Evolutionary conservation across 2,113 vertebrate species (phyloP), one percentile per base, ranked within the genome.

Genomic region (Apteryx owenii): DNA sequence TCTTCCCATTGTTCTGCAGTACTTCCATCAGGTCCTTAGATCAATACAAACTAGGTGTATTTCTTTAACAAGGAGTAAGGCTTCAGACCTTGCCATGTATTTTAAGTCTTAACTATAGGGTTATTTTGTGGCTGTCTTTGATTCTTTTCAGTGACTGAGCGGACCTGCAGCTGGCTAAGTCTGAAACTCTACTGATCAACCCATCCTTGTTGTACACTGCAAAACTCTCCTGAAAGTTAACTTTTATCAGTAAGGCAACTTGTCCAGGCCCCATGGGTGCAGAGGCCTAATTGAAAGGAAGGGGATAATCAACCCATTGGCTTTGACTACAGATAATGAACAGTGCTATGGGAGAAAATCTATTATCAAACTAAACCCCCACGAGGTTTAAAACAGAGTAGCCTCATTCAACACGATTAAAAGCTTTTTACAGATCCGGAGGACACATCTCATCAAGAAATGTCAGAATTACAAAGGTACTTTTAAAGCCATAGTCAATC

Each of bases 251-350:
- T 82, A 70, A 9, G 83, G 62, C 36, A 96, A 83, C 66, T 85
- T 40, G 42, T 36, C 51, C 7, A 3, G 12, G 21, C n/a, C 89
- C 31, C 80, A 18, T 82, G 79, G 61, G 86, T 94, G 51, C 23
- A 69, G 31, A 95, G 50, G 48, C 76, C 62, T 97, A 96, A 98
- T 97, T 97, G 96, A 97, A 97, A 97, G 95, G 79, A 97, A 95
- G 38, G 29, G 60, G 65, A 78, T 94, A 96, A 96, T 95, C 96
- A 96, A 96, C 83, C 90, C 81, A 73, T 94, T 93, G 94, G 73
- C 78, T 98, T 95, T 96, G 94, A 96, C 90, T 97, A 91, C 95
- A 95, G 90, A 95, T 93, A 97, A 97, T 96, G 92, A 96, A 33
- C 87, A 87, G 62, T 75, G 90, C 62, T 83, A 62, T 82, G 89